phyloP scores from a whole-genome alignment of 1,140 invertebrate genomes.

The Temnothorax longispinosus region DNA sequence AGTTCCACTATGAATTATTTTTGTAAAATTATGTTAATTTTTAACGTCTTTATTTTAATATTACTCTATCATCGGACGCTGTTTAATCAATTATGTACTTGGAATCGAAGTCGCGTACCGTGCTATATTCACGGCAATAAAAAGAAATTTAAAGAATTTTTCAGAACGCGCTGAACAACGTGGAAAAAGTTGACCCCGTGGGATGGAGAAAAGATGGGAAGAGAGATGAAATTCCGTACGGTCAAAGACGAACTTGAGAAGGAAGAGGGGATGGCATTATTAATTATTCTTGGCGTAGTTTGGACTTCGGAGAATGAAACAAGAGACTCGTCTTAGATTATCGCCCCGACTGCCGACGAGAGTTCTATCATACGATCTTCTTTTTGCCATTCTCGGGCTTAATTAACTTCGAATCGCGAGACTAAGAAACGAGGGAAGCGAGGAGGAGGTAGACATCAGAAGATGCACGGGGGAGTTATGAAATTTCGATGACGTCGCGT shows the following conservation, averaged over 20 bases:
- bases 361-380: conserved; percentile 55
- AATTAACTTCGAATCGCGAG: conserved; percentile 69
- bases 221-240: conserved; percentile 35
- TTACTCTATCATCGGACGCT: not conserved
- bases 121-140: not conserved
- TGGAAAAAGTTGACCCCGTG: not conserved
- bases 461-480: conserved; percentile 46
- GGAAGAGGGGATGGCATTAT: conserved; percentile 49
- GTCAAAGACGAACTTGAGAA: conserved; percentile 11
- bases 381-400: conserved; percentile 62
- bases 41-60: not conserved
- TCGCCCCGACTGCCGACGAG: conserved; percentile 50
- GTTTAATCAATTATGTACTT: conserved; percentile 49
- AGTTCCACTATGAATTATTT: not conserved
- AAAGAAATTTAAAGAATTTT: conserved; percentile 18
- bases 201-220: not conserved
- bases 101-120: not conserved
- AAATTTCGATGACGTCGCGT: conserved; percentile 69
- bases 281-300: conserved; percentile 68
- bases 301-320: conserved; percentile 46
- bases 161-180: not conserved
- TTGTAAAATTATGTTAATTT: not conserved
- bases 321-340: conserved; percentile 48
- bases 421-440: conserved; percentile 29
- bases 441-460: not conserved